These are phyloP conservation scores for Dolichomitus sp. DNA, from an alignment of 2,888 invertebrate genomes.

Conservation along the genomic window DNA sequence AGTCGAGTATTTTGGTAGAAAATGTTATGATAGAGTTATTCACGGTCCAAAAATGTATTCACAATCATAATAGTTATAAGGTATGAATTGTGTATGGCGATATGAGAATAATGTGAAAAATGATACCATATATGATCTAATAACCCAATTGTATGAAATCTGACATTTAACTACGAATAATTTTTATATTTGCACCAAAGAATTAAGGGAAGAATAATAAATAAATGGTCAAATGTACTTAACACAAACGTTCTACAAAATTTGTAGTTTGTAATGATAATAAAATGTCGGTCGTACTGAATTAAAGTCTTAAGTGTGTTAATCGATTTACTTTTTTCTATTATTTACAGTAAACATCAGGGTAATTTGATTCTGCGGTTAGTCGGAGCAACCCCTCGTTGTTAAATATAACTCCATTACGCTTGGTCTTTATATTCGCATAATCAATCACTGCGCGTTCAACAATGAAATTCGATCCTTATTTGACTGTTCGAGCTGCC, in stretches of 20 bases:
- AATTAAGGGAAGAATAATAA: not conserved
- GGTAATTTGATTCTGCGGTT: conserved; percentile 51
- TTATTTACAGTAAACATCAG: conserved; percentile 46
- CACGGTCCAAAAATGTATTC: no score
- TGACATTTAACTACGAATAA: conserved; percentile 15
- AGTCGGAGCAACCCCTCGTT: conserved; percentile 18
- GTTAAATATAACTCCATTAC: conserved; percentile 76
- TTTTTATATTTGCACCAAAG: conserved; percentile 2
- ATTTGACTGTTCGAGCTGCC: conserved; percentile 74
- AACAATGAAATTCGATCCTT: conserved; percentile 80
- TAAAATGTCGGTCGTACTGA: conserved; percentile 58
- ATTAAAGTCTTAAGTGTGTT: not conserved
- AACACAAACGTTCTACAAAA: conserved; percentile 51
- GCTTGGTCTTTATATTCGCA: conserved; percentile 74
- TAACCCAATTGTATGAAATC: not conserved
- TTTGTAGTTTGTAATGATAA: conserved; percentile 56
- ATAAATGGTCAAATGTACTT: conserved; percentile 51
- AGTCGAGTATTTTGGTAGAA: no score
- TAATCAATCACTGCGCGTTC: conserved; percentile 81
- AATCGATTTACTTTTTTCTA: not conserved
- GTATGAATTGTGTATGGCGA: conserved; percentile 26
- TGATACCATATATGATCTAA: not conserved
- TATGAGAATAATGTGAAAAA: conserved; percentile 1
- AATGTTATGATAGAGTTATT: no score
- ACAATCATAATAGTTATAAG: not conserved